phyloP scores from a whole-genome alignment of 2,888 invertebrate species.

The Nematopogon swammerdamellus region DNA sequence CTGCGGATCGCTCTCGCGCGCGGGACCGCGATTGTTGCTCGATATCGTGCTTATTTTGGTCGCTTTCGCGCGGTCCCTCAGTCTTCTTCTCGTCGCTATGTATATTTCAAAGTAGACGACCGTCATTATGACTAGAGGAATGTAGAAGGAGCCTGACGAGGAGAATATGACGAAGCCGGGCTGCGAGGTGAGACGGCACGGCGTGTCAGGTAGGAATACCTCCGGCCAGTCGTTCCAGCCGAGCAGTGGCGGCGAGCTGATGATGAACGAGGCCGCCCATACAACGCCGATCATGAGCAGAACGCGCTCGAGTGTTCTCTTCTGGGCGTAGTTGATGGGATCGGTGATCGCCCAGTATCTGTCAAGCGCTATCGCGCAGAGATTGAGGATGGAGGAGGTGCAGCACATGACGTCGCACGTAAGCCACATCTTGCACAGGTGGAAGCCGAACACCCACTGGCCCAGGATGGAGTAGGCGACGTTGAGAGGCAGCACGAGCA shows the following conservation, averaged over 20 bases:
- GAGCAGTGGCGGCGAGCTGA: constrained; percentile 85
- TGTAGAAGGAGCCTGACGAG: constrained; percentile 91
- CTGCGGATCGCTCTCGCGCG: constrained; percentile 48
- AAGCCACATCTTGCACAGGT: constrained; percentile 92
- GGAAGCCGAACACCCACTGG: constrained; percentile 90
- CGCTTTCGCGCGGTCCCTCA: constrained; percentile 80
- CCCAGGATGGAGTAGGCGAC: constrained; percentile 89
- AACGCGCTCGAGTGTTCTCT: constrained; percentile 82
- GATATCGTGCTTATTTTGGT: constrained; percentile 73
- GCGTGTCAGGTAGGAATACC: constrained; percentile 71
- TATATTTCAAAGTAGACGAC: constrained; percentile 96
- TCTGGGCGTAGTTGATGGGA: constrained; percentile 91
- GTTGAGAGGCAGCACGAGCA: constrained; percentile 88
- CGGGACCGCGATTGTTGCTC: constrained; percentile 36
- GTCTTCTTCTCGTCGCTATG: constrained; percentile 82
- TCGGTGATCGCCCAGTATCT: constrained; percentile 94
- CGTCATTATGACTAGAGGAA: constrained; percentile 92
- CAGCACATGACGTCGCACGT: constrained; percentile 95
- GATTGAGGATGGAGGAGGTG: constrained; percentile 91
- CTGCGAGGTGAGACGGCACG: constrained; percentile 82
- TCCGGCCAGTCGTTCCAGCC: constrained; percentile 97
- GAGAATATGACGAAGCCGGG: constrained; percentile 91
- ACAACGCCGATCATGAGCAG: constrained; percentile 83
- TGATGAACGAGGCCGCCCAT: constrained; percentile 81
- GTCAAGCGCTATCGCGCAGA: constrained; percentile 93